phyloP scores from a whole-genome alignment of 2,113 vertebrate species.

The mouse (Mus musculus) region DNA sequence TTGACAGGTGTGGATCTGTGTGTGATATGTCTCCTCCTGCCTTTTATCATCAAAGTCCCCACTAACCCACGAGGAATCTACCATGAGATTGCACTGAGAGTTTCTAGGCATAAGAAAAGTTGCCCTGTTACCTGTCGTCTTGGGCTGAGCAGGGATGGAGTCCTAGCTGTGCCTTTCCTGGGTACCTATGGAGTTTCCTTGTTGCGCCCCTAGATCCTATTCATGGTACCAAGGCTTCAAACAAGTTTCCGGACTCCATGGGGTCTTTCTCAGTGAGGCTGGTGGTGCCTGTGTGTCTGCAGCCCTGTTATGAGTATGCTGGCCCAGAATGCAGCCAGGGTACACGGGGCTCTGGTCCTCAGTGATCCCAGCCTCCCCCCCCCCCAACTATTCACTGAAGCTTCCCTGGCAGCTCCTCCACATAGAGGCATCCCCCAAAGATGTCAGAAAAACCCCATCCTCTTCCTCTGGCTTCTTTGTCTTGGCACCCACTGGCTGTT shows the following conservation, averaged over 20 bases:
- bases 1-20: not conserved
- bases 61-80: not conserved
- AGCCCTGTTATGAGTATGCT: accelerated
- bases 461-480: not conserved
- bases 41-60: not conserved
- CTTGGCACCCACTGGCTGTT: not conserved
- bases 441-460: not conserved
- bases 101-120: not conserved
- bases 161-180: accelerated
- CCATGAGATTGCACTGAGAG: too few species aligned
- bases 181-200: not conserved
- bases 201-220: not conserved
- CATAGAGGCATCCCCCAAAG: not conserved
- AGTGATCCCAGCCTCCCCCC: not conserved
- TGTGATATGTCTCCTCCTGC: not conserved
- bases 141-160: not conserved
- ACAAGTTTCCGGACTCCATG: not conserved
- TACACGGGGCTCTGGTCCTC: not conserved
- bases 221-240: not conserved
- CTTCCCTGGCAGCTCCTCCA: too few species aligned
- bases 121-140: not conserved
- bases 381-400: not conserved
- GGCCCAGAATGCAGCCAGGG: not conserved
- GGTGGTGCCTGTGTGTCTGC: not conserved
- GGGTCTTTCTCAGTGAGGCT: not conserved